Base-by-base conservation (phyloP, 1,140 invertebrate genomes). In the Pseudomyrmex pallidus region DNA sequence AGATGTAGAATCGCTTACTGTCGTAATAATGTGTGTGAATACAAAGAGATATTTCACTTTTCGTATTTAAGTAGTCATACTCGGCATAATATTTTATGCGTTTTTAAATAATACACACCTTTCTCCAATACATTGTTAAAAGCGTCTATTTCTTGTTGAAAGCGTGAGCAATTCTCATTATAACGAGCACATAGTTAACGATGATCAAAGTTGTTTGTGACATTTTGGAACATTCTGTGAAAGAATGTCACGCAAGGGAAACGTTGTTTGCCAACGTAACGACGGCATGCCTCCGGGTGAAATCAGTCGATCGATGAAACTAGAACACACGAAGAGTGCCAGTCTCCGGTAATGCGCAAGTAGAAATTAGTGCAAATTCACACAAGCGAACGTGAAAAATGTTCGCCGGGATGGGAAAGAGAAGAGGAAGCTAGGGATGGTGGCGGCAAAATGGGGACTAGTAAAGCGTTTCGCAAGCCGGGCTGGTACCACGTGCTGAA, bases 401-500 rank as follows among this genome's bases (percentile, higher is more conserved):
- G 57, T 85, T 74, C 50, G 7, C n/a, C n/a, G 10, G 20, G 25
- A 25, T 7, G 57, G 3, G 17, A 54, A 0, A 15, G 13, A 9
- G 15, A 5, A 13, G 35, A 4, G 25, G 13, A 12, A 44, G 25
- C 35, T 35, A 12, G 25, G 13, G 17, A 74, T 35, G 25, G 35
- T 13, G 52, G 35, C 15, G 20, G 46, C 7, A 35, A 59, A 54
- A 52, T 46, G 61, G 22, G 59, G 73, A 82, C 61, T 56, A 52
- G 66, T 77, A 70, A 25, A 25, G 48, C 8, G 68, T 66, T 57
- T 46, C 54, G 17, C 50, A 64, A 52, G 57, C 62, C 85, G 85
- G 35, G 76, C 87, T 88, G 87, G 87, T 87, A 88, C 76, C 85
- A 73, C 87, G 87, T 87, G 87, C 85, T 85, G 87, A 88, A 89